Evolutionary conservation across 2,888 invertebrate genomes (phyloP), one percentile per base, ranked within the genome.

Genomic region (Epinotia ramella): DNA sequence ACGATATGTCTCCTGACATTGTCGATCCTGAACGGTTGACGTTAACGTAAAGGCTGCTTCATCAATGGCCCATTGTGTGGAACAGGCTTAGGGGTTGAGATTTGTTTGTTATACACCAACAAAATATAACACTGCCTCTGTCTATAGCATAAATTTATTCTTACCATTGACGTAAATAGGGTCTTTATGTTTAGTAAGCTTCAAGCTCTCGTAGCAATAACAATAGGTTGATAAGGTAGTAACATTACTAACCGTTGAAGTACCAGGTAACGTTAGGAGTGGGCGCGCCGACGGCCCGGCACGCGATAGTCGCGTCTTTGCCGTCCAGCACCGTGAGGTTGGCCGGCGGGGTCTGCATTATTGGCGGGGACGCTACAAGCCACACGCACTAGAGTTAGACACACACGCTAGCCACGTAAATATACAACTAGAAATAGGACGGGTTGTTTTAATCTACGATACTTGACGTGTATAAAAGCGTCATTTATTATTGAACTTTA

Each of bases 301-400:
- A 99, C 77, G 95, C 95, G 82, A 99, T 95, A 73, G 97, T 97
- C 73, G 98, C 98, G 92, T 99, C 98, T 92, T 98, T 98, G 71
- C 98, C 99, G 89, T 99, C 98, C 82, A 99, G 95, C 78, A 98
- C 97, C 13, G 99, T 99, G 79, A 97, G 93, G 95, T 99, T 98
- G 87, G 96, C 95, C 16, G 99, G 99, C 78, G 96, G 96, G 76
- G 95, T 95, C 89, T 97, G 97, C 96, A 99, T 97, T 81, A 98
- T 95, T 44, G 99, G 99, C 81, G 97, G 96, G 80, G 98, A 97
- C 80, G 98, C 99, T 98, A 95, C 94, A 91, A 92, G 91, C 91
- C 93, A 94, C 93, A 90, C 91, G 86, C 77, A 78, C 85, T 83
- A 83, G 82, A 79, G 89, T 93, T 92, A 92, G 86, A 76, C 88